phyloP scores from a whole-genome alignment of 2,888 invertebrate species.

The Tiliacea aurago region DNA sequence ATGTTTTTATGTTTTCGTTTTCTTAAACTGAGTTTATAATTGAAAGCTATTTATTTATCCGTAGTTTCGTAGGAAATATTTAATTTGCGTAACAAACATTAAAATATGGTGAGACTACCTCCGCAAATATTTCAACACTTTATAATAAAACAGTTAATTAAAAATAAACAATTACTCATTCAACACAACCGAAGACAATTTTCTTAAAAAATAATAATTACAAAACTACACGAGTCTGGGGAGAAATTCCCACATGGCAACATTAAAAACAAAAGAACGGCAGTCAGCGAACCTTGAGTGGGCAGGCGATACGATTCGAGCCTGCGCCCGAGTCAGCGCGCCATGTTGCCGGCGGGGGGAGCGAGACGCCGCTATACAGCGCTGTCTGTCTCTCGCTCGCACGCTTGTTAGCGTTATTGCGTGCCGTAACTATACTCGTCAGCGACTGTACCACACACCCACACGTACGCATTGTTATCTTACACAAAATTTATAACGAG shows the following conservation, averaged over 20 bases:
- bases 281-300: slow-evolving; percentile 92
- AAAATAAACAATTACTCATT: slow-evolving; percentile 22
- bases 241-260: slow-evolving; percentile 79
- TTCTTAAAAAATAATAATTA: slow-evolving; percentile 27
- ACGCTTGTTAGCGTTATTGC: slow-evolving; percentile 91
- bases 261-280: slow-evolving; percentile 91
- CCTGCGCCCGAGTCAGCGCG: slow-evolving; percentile 92
- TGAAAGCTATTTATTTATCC: neutral
- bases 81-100: neutral
- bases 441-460: slow-evolving; percentile 88
- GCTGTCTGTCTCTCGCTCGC: slow-evolving; percentile 76
- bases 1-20: neutral
- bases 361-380: slow-evolving; percentile 78
- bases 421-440: slow-evolving; percentile 90
- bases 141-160: slow-evolving; percentile 3
- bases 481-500: slow-evolving; percentile 90
- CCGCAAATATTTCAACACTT: slow-evolving; percentile 6
- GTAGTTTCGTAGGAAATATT: neutral
- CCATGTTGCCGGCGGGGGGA: slow-evolving; percentile 87
- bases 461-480: slow-evolving; percentile 89
- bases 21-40: neutral
- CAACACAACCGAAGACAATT: slow-evolving; percentile 19
- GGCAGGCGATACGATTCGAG: slow-evolving; percentile 92
- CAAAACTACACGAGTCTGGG: slow-evolving; percentile 56
- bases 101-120: neutral